Percentiles rank a stretch among this genome's conserved stretches.
Conservation (phyloP, 2,888 invertebrate species). For the Himalopsyche tibetana region DNA sequence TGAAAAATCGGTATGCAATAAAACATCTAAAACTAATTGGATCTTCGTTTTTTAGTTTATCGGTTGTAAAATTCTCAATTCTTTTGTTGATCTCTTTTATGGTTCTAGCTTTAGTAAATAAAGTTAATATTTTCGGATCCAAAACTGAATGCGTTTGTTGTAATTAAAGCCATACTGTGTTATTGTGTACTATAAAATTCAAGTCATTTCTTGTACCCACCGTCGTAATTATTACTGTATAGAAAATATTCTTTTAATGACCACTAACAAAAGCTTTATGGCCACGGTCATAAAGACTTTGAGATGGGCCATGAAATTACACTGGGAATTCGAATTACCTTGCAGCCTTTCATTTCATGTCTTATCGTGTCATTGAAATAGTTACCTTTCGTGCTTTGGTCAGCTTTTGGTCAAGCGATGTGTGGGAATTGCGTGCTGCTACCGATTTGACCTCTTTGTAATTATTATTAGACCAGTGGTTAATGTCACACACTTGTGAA, state of each 20-base stretch:
- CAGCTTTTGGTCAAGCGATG: background rate
- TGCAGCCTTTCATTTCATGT: conserved; percentile 20
- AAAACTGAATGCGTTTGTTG: background rate
- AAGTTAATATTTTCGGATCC: background rate
- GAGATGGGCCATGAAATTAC: conserved; percentile 20
- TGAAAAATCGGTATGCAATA: too few relatives aligned
- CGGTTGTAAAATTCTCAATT: too few relatives aligned
- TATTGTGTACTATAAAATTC: conserved; percentile 3
- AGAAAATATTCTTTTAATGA: conserved; percentile 11
- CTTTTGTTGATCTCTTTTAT: too few relatives aligned
- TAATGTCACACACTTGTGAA: background rate
- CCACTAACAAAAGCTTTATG: conserved; percentile 20
- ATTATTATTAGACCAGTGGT: conserved; percentile 1
- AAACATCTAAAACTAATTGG: too few relatives aligned
- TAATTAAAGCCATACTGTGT: too few relatives aligned
- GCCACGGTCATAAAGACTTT: background rate
- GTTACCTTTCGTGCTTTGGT: background rate
- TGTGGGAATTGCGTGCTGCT: background rate
- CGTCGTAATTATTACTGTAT: background rate
- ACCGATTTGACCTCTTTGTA: background rate
- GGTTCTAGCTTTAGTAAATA: too few relatives aligned
- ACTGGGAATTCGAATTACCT: background rate
- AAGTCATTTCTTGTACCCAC: background rate
- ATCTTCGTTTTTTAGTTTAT: too few relatives aligned
- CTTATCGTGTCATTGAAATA: conserved; percentile 19